A percentile compares a stretch with the other conserved stretches of the same genome.
These are phyloP conservation scores for Steinernema hermaphroditum DNA, from an alignment of 2,888 invertebrate genomes.

Conservation along the genomic window DNA sequence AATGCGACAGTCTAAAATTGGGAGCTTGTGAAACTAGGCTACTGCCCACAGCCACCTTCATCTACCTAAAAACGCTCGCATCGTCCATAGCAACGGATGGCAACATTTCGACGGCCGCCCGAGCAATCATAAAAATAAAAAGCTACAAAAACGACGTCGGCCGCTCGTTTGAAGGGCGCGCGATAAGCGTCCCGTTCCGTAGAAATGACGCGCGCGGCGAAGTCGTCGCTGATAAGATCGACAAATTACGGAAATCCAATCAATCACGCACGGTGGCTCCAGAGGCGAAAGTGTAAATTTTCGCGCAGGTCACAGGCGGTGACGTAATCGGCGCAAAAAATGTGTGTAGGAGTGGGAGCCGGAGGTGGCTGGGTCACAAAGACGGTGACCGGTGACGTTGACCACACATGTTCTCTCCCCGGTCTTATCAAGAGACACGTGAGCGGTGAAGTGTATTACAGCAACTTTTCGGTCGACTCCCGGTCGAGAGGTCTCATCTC, in stretches of 20 bases:
- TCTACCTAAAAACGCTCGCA: too few species aligned
- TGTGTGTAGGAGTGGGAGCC: neutral
- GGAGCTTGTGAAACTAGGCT: too few species aligned
- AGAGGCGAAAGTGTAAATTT: neutral
- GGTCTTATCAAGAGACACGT: too few species aligned
- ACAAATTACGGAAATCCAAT: slow-evolving; percentile 18
- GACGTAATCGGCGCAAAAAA: neutral
- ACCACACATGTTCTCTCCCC: neutral
- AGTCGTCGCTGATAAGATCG: slow-evolving; percentile 1
- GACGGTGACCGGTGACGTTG: neutral
- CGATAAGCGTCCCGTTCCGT: neutral
- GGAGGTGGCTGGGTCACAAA: neutral
- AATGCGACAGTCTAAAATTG: too few species aligned
- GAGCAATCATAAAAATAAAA: neutral
- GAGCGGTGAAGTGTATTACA: too few species aligned
- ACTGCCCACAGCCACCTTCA: too few species aligned
- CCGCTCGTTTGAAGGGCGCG: neutral
- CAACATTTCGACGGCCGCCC: neutral
- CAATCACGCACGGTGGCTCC: neutral
- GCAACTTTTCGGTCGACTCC: too few species aligned
- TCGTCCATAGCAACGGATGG: too few species aligned
- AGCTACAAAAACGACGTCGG: slow-evolving; percentile 14
- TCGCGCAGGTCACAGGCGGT: neutral
- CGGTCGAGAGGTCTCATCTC: too few species aligned
- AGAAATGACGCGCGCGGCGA: neutral